phyloP scores from a whole-genome alignment of 2,113 vertebrate genomes.

The Rhinopomastus cyanomelas region DNA sequence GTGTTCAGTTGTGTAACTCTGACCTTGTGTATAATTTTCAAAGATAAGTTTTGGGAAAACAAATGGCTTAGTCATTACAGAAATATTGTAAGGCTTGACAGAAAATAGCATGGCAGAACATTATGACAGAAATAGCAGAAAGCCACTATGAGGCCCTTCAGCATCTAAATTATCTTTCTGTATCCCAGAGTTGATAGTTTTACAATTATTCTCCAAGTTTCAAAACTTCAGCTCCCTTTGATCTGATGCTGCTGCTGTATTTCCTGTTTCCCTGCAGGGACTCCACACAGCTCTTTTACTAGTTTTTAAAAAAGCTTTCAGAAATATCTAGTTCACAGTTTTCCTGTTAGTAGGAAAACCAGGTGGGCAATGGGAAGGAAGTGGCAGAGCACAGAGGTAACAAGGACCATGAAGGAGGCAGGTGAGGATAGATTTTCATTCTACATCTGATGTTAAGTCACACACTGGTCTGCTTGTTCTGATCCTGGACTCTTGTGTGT shows the following conservation, averaged over 20 bases:
- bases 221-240: slow-evolving; percentile 45
- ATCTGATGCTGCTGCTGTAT: neutral
- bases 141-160: slow-evolving; percentile 3
- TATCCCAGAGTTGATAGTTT: slow-evolving; percentile 42
- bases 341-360: neutral
- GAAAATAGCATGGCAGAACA: slow-evolving; percentile 59
- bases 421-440: neutral
- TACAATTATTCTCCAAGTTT: slow-evolving; percentile 48
- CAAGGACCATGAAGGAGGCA: neutral
- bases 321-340: neutral
- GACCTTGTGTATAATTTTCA: slow-evolving; percentile 65
- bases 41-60: slow-evolving; percentile 54
- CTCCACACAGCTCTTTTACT: neutral
- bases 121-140: slow-evolving; percentile 52
- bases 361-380: neutral
- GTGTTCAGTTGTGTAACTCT: slow-evolving; percentile 38
- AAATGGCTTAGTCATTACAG: slow-evolving; percentile 45
- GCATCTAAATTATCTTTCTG: slow-evolving; percentile 47
- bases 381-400: neutral
- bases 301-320: neutral
- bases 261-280: slow-evolving; percentile 9
- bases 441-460: neutral
- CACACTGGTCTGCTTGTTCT: neutral
- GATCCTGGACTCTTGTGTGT: neutral
- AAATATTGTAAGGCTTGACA: slow-evolving; percentile 48